These are phyloP conservation scores for Mythimna vitellina DNA, from an alignment of 2,888 invertebrate genomes.

Conservation along the genomic window DNA sequence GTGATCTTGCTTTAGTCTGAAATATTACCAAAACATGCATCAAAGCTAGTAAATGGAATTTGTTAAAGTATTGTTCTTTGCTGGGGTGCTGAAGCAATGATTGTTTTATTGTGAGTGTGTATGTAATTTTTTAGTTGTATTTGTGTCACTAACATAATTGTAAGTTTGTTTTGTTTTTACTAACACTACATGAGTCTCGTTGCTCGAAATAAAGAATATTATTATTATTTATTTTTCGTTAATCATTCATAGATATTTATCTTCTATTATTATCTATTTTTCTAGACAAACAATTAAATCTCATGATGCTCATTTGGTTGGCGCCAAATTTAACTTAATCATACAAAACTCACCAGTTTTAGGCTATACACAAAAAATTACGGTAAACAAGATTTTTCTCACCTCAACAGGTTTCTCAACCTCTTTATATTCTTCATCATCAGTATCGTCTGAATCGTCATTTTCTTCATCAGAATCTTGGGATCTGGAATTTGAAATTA, in stretches of 20 bases:
- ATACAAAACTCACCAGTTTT: background rate
- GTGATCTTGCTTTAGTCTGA: slow-evolving; percentile 57
- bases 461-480: slow-evolving; percentile 71
- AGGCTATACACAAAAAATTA: background rate
- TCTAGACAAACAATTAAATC: background rate
- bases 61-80: too few species aligned
- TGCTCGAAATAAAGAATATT: too few species aligned
- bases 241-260: background rate
- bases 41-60: background rate
- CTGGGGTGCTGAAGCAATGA: too few species aligned
- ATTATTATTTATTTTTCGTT: too few species aligned
- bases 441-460: slow-evolving; percentile 71
- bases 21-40: slow-evolving; percentile 16
- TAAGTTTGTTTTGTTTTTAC: too few species aligned
- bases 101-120: too few species aligned
- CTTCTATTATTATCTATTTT: too few species aligned
- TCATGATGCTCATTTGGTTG: background rate
- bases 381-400: slow-evolving; percentile 11
- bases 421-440: slow-evolving; percentile 73
- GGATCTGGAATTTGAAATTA: slow-evolving; percentile 53
- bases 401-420: slow-evolving; percentile 72
- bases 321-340: background rate
- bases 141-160: too few species aligned
- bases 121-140: too few species aligned
- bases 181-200: too few species aligned